Evolutionary conservation across 2,888 invertebrate species (phyloP).

Genomic region (Isotomurus palustris): DNA sequence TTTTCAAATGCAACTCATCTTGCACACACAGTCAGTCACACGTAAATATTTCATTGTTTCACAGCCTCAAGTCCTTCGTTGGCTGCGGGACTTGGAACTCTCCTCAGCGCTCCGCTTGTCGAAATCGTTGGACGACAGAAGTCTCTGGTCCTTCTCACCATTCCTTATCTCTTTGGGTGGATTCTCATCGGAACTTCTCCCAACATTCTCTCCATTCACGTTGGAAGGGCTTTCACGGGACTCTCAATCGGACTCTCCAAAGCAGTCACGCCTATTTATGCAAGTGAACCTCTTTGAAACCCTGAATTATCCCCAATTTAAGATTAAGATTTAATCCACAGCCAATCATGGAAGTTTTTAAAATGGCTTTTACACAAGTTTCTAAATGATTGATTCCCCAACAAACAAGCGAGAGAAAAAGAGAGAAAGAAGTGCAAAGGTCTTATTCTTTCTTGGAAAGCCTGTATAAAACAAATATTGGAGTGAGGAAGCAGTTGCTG

Average conservation of each 20-base stretch:
- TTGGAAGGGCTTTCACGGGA: conserved; percentile 66
- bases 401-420: too few relatives aligned
- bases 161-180: conserved; percentile 64
- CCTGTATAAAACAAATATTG: too few relatives aligned
- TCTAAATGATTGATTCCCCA: too few relatives aligned
- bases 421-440: too few relatives aligned
- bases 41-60: conserved; percentile 48
- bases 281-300: conserved; percentile 47
- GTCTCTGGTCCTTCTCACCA: conserved; percentile 55
- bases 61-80: conserved; percentile 69
- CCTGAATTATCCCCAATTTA: too few relatives aligned
- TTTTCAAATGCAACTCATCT: conserved; percentile 47
- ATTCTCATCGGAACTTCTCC: conserved; percentile 58
- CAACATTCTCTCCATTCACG: conserved; percentile 59
- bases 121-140: conserved; percentile 56
- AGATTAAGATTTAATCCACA: too few relatives aligned
- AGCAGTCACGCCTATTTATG: conserved; percentile 62
- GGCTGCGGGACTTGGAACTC: conserved; percentile 69
- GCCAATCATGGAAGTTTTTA: too few relatives aligned
- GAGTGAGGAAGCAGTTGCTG: too few relatives aligned
- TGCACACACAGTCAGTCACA: conserved; percentile 51
- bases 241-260: conserved; percentile 60
- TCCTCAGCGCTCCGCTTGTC: conserved; percentile 66
- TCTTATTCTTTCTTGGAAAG: too few relatives aligned
- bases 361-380: too few relatives aligned